These are phyloP conservation scores for Euura saliciscinereae DNA, from an alignment of 1,140 invertebrate species.

Conservation along the genomic window DNA sequence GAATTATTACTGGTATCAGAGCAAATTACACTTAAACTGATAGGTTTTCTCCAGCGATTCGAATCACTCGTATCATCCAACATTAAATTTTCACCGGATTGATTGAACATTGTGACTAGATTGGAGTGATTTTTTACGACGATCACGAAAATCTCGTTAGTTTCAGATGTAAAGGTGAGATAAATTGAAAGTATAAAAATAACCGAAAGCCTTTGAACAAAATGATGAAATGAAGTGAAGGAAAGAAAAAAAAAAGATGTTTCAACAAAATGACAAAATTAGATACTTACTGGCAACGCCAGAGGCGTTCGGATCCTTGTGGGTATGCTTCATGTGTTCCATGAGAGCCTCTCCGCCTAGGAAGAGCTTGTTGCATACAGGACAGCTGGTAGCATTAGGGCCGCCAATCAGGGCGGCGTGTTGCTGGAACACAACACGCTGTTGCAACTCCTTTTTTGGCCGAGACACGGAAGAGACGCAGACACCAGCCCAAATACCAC, in stretches of 20 bases:
- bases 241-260: conserved; percentile 11
- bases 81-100: conserved; percentile 53
- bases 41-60: neutral
- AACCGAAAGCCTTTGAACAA: too few species aligned
- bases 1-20: neutral
- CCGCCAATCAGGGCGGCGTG: conserved; percentile 89
- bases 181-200: neutral
- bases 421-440: conserved; percentile 90
- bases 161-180: neutral
- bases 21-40: neutral
- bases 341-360: conserved; percentile 89
- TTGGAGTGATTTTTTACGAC: neutral
- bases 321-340: conserved; percentile 94
- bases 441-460: conserved; percentile 77
- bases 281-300: conserved; percentile 86
- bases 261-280: conserved; percentile 27
- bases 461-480: conserved; percentile 38
- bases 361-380: conserved; percentile 92
- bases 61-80: neutral
- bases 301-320: conserved; percentile 89
- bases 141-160: neutral
- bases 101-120: conserved; percentile 42
- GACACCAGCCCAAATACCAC: conserved; percentile 52
- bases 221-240: conserved; percentile 1
- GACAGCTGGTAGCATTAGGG: conserved; percentile 87